Evolutionary conservation across 1,140 invertebrate species (phyloP), one percentile per base, ranked within the genome.

Genomic region (Heliconius nattereri): DNA sequence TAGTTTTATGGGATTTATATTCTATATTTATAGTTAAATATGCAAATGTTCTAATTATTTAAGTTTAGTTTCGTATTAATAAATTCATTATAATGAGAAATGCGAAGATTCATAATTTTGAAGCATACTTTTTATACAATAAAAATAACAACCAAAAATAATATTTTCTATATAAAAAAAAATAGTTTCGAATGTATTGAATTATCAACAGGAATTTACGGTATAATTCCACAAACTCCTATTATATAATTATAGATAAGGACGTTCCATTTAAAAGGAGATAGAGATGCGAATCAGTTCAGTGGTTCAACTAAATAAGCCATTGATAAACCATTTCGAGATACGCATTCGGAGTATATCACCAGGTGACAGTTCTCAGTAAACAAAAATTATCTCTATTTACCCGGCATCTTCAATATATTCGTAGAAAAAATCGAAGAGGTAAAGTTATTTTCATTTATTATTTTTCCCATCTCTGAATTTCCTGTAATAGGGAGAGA

Each of bases 331-430:
- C 60, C 60, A 16, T 29, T 66, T 29, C 11, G 9, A 66, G 60
- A 66, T 66, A 66, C 60, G 60, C 60, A 66, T 66, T 66, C 60
- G 26, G 9, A 66, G 60, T 13, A 66, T 16, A 66, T 16, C 3
- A 29, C 26, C 60, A 66, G 60, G 26, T 66, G 60, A 66, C 26
- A 29, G 60, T 66, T 66, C 60, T 66, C 60, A 66, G 60, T 16
- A 66, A 66, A 66, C 60, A 66, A 66, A 66, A 66, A 66, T 66
- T 66, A 66, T 66, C 60, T 66, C 16, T 66, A 16, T 66, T 66
- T 66, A 29, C 26, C 57, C 2, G 57, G 57, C 20, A 7, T n/a
- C 11, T 23, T 16, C 11, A 66, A 66, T 66, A 6, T 66, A 5
- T 66, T 29, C 1, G 23, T 19, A 66, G 11, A 16, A 29, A 29